These are phyloP conservation scores for Malacosoma neustria DNA, from an alignment of 2,888 invertebrate species.

Conservation along the genomic window DNA sequence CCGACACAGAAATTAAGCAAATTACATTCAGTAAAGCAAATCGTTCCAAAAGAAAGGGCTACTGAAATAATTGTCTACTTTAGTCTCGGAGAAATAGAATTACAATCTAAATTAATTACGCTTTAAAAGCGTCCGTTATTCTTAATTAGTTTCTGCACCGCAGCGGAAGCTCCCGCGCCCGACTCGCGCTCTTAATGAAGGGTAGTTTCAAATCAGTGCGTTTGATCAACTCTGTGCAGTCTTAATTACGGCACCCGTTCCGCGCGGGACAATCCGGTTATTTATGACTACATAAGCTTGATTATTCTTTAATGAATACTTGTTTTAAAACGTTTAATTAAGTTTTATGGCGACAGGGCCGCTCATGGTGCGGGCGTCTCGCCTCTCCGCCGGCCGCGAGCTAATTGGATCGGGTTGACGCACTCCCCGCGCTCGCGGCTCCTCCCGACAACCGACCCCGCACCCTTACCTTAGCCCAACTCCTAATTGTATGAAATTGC, in stretches of 20 bases:
- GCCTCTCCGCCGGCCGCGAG: conserved; percentile 69
- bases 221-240: conserved; percentile 76
- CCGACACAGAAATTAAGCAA: conserved; percentile 66
- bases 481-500: conserved; percentile 74
- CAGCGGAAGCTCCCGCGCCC: conserved; percentile 63
- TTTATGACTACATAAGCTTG: conserved; percentile 77
- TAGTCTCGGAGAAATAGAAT: conserved; percentile 73
- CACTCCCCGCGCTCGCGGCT: conserved; percentile 38
- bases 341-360: conserved; percentile 75
- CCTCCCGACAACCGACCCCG: conserved; percentile 22
- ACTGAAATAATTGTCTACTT: conserved; percentile 74
- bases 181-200: conserved; percentile 71
- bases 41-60: conserved; percentile 71
- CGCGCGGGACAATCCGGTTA: conserved; percentile 74
- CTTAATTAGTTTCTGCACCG: conserved; percentile 76
- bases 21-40: conserved; percentile 67
- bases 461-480: conserved; percentile 38
- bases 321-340: conserved; percentile 77
- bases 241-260: conserved; percentile 74
- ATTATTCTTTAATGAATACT: conserved; percentile 77
- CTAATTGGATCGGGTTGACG: conserved; percentile 75
- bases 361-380: conserved; percentile 59
- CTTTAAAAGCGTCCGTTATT: conserved; percentile 76
- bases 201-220: conserved; percentile 75
- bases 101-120: conserved; percentile 76